Evolutionary conservation across 1,140 invertebrate genomes (phyloP), one percentile per base, ranked within the genome.

Genomic region (Polypedilum vanderplanki): DNA sequence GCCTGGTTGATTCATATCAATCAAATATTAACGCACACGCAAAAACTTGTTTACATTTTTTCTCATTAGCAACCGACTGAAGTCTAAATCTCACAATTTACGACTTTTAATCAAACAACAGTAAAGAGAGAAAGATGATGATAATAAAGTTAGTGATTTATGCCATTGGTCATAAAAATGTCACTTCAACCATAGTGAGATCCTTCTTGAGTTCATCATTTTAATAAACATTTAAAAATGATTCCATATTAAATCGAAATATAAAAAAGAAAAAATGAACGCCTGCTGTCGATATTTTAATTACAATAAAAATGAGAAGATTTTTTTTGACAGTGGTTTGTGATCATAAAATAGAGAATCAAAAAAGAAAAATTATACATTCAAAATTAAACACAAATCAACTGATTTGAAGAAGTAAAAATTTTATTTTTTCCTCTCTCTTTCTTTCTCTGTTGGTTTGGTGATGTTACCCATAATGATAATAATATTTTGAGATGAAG

Each of bases 121-220:
- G 46, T 1, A 8, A 46, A n/a, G n/a, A n/a, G 46, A 57, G n/a
- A n/a, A n/a, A n/a, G n/a, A n/a, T n/a, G n/a, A n/a, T n/a, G n/a
- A n/a, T n/a, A n/a, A 70, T 70, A 70, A 70, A 70, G 65, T 70
- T 10, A 10, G 17, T 70, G 65, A 70, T 70, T 70, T 70, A 70
- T 70, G 9, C 9, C 17, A 12, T n/a, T 57, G 46, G 18, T 70
- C 65, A 70, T 70, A 70, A 70, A 70, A 70, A 9, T 70, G 65
- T 70, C 65, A 70, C 65, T 70, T 70, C 2, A 46, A 10, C 46
- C 46, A 57, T 12, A 57, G 24, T 33, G 5, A 33, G 46, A 12
- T 57, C n/a, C 46, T n/a, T 57, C n/a, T 46, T n/a, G 46, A 57
- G 46, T 57, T 57, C 46, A 57, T 57, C 46, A 57, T 57, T 57